phyloP scores from a whole-genome alignment of 1,140 invertebrate species.

The Sminthurides bifidus region DNA sequence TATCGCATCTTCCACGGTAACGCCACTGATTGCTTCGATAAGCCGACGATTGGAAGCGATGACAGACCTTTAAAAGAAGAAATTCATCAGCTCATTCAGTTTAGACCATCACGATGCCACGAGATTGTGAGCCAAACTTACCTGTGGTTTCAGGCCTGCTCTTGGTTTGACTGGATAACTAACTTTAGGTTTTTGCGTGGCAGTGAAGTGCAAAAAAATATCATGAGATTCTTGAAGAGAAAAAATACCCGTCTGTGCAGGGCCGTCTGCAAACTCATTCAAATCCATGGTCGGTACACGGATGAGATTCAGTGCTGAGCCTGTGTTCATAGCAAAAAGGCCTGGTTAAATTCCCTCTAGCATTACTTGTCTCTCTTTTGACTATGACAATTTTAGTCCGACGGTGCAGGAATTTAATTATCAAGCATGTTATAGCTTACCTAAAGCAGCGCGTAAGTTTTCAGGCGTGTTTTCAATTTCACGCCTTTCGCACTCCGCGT shows the following conservation, averaged over 20 bases:
- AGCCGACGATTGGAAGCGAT: slow-evolving; percentile 88
- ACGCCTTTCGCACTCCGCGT: slow-evolving; percentile 65
- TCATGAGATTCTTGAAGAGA: slow-evolving; percentile 82
- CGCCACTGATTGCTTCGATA: slow-evolving; percentile 93
- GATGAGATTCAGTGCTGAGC: slow-evolving; percentile 60
- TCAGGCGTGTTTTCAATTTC: slow-evolving; percentile 56
- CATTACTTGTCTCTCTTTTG: too few species aligned
- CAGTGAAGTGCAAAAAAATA: slow-evolving; percentile 80
- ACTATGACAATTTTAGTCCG: too few species aligned
- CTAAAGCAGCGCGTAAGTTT: slow-evolving; percentile 49
- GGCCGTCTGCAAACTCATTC: slow-evolving; percentile 81
- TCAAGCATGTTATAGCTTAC: too few species aligned
- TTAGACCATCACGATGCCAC: not conserved
- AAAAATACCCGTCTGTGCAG: slow-evolving; percentile 73
- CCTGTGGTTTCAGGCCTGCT: slow-evolving; percentile 75
- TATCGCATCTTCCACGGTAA: slow-evolving; percentile 79
- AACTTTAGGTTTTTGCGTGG: slow-evolving; percentile 65
- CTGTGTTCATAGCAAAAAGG: too few species aligned
- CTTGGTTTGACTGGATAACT: slow-evolving; percentile 67
- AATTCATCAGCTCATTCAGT: not conserved
- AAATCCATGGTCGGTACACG: slow-evolving; percentile 79
- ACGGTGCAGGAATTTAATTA: too few species aligned
- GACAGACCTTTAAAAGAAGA: slow-evolving; percentile 55
- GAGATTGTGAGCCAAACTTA: slow-evolving; percentile 34
- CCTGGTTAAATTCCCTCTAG: too few species aligned